These are phyloP conservation scores for Drosophila ezoana DNA, from an alignment of 2,888 invertebrate genomes.

Conservation along the genomic window DNA sequence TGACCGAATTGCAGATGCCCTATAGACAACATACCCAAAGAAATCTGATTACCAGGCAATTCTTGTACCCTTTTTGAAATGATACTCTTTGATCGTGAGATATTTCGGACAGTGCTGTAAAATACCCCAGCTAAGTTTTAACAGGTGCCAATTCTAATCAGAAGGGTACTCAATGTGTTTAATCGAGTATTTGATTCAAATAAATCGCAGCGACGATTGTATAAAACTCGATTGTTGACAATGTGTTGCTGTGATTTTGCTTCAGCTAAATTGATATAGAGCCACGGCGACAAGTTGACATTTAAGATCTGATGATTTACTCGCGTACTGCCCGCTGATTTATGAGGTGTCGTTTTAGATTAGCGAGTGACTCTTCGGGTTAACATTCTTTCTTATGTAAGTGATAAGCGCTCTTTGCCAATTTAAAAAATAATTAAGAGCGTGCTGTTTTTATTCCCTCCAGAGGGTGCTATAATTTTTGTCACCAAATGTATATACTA, in stretches of 20 bases:
- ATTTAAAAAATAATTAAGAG: constrained; percentile 15
- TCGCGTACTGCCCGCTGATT: constrained; percentile 55
- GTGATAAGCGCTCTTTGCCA: constrained; percentile 36
- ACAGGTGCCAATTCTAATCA: background rate
- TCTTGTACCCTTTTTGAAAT: too few species aligned
- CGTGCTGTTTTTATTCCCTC: background rate
- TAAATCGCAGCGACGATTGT: constrained; percentile 59
- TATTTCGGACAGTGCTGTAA: background rate
- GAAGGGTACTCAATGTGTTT: constrained; percentile 11
- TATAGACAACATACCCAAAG: background rate
- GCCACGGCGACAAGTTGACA: constrained; percentile 62
- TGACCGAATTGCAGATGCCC: constrained; percentile 22
- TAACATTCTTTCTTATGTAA: constrained; percentile 38
- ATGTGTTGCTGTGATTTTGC: constrained; percentile 65
- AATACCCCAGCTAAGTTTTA: background rate
- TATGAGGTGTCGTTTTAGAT: constrained; percentile 73
- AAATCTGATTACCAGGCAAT: too few species aligned
- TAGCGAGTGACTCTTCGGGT: constrained; percentile 61
- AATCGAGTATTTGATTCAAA: constrained; percentile 32
- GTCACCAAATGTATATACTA: background rate
- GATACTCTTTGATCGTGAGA: background rate
- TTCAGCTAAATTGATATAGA: constrained; percentile 50
- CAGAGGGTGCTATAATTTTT: background rate
- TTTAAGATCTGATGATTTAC: constrained; percentile 73
- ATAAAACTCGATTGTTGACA: constrained; percentile 63